phyloP scores from a whole-genome alignment of 2,888 invertebrate genomes.

The Drosophila recens region DNA sequence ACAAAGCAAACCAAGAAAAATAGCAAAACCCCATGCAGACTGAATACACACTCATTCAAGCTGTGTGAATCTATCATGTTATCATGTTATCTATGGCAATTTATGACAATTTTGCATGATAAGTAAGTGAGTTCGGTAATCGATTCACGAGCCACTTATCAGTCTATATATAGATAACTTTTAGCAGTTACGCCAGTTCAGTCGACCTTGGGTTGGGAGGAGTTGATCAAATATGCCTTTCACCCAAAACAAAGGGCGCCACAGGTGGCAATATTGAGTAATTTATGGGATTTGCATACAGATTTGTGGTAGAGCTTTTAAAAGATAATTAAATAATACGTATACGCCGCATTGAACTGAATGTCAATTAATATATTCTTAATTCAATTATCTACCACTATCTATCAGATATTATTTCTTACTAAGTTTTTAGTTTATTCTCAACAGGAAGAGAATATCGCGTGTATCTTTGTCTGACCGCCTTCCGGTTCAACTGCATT shows the following conservation, averaged over 20 bases:
- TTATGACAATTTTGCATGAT: conserved; percentile 46
- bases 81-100: conserved; percentile 34
- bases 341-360: conserved; percentile 3
- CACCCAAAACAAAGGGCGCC: conserved; percentile 25
- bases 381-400: neutral
- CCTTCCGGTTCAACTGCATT: conserved; percentile 26
- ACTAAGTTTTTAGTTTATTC: neutral
- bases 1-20: conserved; percentile 11
- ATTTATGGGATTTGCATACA: conserved; percentile 19
- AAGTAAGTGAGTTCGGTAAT: conserved; percentile 36
- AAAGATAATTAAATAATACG: conserved; percentile 12
- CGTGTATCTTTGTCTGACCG: conserved; percentile 6
- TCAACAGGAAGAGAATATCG: neutral
- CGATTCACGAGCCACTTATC: conserved; percentile 41
- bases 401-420: neutral
- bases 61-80: conserved; percentile 8
- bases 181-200: conserved; percentile 17
- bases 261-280: conserved; percentile 28
- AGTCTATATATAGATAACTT: conserved; percentile 13
- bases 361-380: neutral
- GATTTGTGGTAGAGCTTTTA: conserved; percentile 14
- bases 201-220: conserved; percentile 23
- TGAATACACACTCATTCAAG: conserved; percentile 10
- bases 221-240: conserved; percentile 25
- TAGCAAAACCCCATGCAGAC: conserved; percentile 1